These are phyloP conservation scores for Cryptocheilus praepositus DNA, from an alignment of 2,888 invertebrate species.

Conservation along the genomic window DNA sequence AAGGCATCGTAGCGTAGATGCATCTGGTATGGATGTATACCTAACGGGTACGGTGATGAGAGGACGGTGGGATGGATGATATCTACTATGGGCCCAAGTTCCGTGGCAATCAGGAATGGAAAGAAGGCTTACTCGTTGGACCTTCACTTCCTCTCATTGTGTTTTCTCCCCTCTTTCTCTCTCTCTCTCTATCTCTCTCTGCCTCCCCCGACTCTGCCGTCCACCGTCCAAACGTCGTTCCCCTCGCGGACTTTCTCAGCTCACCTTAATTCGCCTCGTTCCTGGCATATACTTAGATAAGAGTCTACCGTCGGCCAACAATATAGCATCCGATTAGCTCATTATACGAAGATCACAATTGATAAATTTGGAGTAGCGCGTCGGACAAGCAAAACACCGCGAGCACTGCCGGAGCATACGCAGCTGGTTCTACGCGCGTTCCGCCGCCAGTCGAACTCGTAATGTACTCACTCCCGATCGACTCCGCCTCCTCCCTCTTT, in stretches of 20 bases:
- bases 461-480: constrained; percentile 1
- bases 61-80: constrained; percentile 57
- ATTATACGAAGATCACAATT: constrained; percentile 69
- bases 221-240: constrained; percentile 11
- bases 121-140: constrained; percentile 70
- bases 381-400: constrained; percentile 12
- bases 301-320: constrained; percentile 28
- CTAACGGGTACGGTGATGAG: constrained; percentile 61
- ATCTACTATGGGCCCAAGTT: constrained; percentile 47
- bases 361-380: constrained; percentile 64
- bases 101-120: constrained; percentile 61
- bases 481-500: not conserved
- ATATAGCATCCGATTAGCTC: constrained; percentile 69
- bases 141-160: constrained; percentile 74
- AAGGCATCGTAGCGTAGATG: constrained; percentile 45
- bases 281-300: constrained; percentile 15
- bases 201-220: not conserved
- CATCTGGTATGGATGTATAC: constrained; percentile 45
- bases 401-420: constrained; percentile 23
- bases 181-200: constrained; percentile 18
- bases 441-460: constrained; percentile 10
- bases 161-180: constrained; percentile 46
- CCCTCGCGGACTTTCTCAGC: constrained; percentile 38
- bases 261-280: constrained; percentile 48
- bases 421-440: not conserved